phyloP scores from a whole-genome alignment of 2,797 vertebrate genomes.

The Rhyacichthys aspro region DNA sequence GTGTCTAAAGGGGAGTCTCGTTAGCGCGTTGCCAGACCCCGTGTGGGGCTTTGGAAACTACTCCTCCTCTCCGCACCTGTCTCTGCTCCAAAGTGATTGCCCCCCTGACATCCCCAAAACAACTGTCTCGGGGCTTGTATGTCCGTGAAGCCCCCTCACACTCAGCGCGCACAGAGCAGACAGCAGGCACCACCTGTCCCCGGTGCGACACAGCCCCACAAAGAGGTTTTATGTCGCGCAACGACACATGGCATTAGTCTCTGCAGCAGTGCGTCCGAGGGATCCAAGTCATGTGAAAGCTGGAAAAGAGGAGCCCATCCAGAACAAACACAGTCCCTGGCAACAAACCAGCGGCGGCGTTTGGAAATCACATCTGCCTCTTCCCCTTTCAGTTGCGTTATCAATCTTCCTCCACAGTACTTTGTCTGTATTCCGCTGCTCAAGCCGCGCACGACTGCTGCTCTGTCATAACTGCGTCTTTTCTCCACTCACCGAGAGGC shows the following conservation, averaged over 20 bases:
- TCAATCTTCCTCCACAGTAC: slow-evolving; percentile 69
- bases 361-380: slow-evolving; percentile 69
- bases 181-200: slow-evolving; percentile 80
- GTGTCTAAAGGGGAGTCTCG: slow-evolving; percentile 45
- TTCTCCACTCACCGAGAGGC: slow-evolving; percentile 48
- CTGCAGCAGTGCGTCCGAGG: slow-evolving; percentile 62
- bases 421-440: slow-evolving; percentile 59
- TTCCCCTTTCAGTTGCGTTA: slow-evolving; percentile 59
- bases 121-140: slow-evolving; percentile 79
- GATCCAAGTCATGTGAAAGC: slow-evolving; percentile 62
- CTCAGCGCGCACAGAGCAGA: slow-evolving; percentile 31
- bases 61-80: slow-evolving; percentile 82
- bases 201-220: slow-evolving; percentile 74
- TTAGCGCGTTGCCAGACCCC: slow-evolving; percentile 57
- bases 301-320: slow-evolving; percentile 49
- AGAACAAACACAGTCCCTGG: slow-evolving; percentile 36
- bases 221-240: slow-evolving; percentile 78
- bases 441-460: slow-evolving; percentile 69
- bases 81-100: slow-evolving; percentile 74
- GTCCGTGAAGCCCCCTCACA: slow-evolving; percentile 53
- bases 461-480: slow-evolving; percentile 72
- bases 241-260: slow-evolving; percentile 80
- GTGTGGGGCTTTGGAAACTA: slow-evolving; percentile 69
- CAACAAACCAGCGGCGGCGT: slow-evolving; percentile 58
- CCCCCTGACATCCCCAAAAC: slow-evolving; percentile 81